A percentile compares a stretch with the other conserved stretches of the same genome.
Evolutionary conservation across 2,888 invertebrate genomes (phyloP).

Genomic region (Chalcis sispes): DNA sequence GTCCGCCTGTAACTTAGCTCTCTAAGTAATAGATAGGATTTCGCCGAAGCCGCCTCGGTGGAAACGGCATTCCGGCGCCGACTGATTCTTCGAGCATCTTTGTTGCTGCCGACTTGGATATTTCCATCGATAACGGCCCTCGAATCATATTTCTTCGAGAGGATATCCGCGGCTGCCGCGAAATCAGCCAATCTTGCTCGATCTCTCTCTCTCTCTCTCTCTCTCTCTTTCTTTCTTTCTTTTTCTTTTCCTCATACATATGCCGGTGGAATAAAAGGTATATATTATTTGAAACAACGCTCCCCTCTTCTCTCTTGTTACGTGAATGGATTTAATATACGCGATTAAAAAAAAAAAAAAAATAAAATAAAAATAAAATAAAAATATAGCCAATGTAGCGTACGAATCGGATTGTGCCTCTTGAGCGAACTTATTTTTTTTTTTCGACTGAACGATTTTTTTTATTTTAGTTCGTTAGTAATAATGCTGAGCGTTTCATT

Average conservation of each 20-base stretch:
- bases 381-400: too few relatives aligned
- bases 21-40: constrained; percentile 44
- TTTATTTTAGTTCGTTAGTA: too few relatives aligned
- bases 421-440: too few relatives aligned
- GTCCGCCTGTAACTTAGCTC: not conserved
- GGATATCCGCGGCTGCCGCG: not conserved
- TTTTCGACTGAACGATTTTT: too few relatives aligned
- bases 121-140: constrained; percentile 47
- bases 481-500: too few relatives aligned
- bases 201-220: not conserved
- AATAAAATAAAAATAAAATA: too few relatives aligned
- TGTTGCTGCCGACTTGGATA: constrained; percentile 44
- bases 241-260: too few relatives aligned
- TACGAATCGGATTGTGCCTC: too few relatives aligned
- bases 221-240: not conserved
- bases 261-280: too few relatives aligned
- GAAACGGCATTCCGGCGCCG: not conserved
- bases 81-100: constrained; percentile 19
- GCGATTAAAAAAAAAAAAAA: too few relatives aligned
- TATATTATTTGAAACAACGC: not conserved
- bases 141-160: constrained; percentile 43
- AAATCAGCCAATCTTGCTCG: constrained; percentile 6
- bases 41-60: not conserved
- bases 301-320: too few relatives aligned
- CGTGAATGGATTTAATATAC: too few relatives aligned